phyloP scores from a whole-genome alignment of 2,797 vertebrate species.

The Lophura swinhoii region DNA sequence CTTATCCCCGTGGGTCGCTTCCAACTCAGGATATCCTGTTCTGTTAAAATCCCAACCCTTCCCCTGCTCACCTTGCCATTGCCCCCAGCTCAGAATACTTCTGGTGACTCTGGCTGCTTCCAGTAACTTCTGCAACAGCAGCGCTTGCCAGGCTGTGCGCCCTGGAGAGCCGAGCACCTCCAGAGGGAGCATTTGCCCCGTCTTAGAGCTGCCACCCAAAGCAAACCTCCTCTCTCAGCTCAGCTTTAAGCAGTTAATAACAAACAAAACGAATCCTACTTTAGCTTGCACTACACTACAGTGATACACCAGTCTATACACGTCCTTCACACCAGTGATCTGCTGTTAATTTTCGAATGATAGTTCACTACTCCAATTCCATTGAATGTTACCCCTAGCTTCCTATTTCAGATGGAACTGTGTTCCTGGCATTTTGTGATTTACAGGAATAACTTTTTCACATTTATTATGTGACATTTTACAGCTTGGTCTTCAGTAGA shows the following conservation, averaged over 20 bases:
- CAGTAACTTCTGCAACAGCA: not conserved
- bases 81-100: not conserved
- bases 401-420: not conserved
- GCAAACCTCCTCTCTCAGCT: not conserved
- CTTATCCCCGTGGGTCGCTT: not conserved
- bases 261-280: not conserved
- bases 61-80: not conserved
- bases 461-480: not conserved
- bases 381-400: not conserved
- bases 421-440: not conserved
- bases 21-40: not conserved
- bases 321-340: not conserved
- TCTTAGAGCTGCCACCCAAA: not conserved
- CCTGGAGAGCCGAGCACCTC: not conserved
- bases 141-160: fast-evolving
- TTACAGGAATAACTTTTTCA: not conserved
- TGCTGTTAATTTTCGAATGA: not conserved
- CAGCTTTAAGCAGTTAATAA: not conserved
- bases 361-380: not conserved
- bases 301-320: fast-evolving
- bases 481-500: not conserved
- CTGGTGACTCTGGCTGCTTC: not conserved
- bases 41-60: not conserved
- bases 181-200: conserved; percentile 59
- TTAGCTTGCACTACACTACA: fast-evolving